Percentiles rank a stretch among this genome's conserved stretches.
Evolutionary conservation across 1,140 invertebrate genomes (phyloP).

Genomic region (Steinernema khuongi): DNA sequence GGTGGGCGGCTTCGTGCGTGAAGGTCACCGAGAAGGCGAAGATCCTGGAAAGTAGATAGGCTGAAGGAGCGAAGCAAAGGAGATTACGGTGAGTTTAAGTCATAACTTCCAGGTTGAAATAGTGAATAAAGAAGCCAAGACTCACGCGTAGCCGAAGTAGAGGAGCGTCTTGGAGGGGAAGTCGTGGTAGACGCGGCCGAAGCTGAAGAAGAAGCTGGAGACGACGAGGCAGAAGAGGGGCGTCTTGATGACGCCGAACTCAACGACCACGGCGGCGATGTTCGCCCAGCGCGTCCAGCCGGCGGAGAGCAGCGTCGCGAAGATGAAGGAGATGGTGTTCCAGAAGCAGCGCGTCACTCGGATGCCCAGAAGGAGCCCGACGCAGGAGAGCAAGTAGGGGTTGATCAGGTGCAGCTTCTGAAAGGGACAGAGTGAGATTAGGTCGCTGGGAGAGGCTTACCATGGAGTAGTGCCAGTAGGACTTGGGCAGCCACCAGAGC

Average conservation of each 20-base stretch:
- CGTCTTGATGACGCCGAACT: constrained; percentile 58
- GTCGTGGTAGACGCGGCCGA: constrained; percentile 69
- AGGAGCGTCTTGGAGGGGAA: constrained; percentile 71
- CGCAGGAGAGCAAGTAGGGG: constrained; percentile 74
- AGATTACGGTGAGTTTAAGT: too few relatives aligned
- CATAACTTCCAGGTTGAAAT: constrained; percentile 13
- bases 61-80: too few relatives aligned
- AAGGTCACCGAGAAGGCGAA: background rate
- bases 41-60: background rate
- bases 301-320: constrained; percentile 5
- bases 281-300: background rate
- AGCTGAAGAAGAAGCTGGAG: constrained; percentile 65
- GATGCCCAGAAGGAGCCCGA: constrained; percentile 72
- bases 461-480: constrained; percentile 78
- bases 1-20: background rate
- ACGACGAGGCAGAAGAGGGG: constrained; percentile 49
- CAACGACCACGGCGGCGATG: constrained; percentile 29
- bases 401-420: constrained; percentile 94
- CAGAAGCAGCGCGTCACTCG: constrained; percentile 72
- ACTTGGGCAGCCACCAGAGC: constrained; percentile 92
- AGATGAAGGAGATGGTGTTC: constrained; percentile 57
- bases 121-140: constrained; percentile 57
- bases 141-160: constrained; percentile 83
- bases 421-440: constrained; percentile 59
- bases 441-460: constrained; percentile 64